Conservation (phyloP, 2,888 invertebrate genomes). For the Microplitis manilae region DNA sequence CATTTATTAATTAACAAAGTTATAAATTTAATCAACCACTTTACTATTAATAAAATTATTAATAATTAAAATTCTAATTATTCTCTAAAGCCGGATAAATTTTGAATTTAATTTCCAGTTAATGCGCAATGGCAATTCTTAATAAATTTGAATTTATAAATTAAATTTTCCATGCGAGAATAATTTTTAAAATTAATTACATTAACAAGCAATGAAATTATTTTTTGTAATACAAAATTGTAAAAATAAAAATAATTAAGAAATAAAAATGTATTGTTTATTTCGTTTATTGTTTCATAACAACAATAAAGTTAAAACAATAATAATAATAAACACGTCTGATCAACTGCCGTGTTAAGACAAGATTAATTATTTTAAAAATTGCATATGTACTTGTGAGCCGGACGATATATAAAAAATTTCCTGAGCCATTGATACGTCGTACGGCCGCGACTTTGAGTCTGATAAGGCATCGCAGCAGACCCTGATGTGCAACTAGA, state of each 20-base stretch:
- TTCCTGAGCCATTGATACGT: constrained; percentile 16
- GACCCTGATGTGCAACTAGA: not conserved
- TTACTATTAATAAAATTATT: not conserved
- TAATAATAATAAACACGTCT: not conserved
- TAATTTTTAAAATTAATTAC: too few relatives aligned
- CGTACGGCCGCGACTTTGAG: constrained; percentile 24
- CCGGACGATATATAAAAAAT: constrained; percentile 8
- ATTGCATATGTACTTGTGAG: not conserved
- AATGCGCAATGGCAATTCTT: not conserved
- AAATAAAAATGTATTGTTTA: not conserved
- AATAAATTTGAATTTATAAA: not conserved
- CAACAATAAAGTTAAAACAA: not conserved
- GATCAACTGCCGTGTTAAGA: not conserved
- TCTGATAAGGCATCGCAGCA: constrained; percentile 25
- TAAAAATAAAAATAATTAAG: too few relatives aligned
- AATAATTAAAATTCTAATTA: not conserved
- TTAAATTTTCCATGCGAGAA: too few relatives aligned
- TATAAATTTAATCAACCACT: not conserved
- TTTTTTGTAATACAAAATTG: too few relatives aligned
- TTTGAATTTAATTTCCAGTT: not conserved
- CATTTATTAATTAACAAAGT: too few relatives aligned
- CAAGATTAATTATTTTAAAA: not conserved
- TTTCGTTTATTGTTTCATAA: not conserved
- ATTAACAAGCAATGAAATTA: too few relatives aligned
- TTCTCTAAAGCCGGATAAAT: not conserved